A percentile compares a stretch with the other conserved stretches of the same genome.
These are phyloP conservation scores for Pogonognathellus flavescens DNA, from an alignment of 1,140 invertebrate species.

Conservation along the genomic window DNA sequence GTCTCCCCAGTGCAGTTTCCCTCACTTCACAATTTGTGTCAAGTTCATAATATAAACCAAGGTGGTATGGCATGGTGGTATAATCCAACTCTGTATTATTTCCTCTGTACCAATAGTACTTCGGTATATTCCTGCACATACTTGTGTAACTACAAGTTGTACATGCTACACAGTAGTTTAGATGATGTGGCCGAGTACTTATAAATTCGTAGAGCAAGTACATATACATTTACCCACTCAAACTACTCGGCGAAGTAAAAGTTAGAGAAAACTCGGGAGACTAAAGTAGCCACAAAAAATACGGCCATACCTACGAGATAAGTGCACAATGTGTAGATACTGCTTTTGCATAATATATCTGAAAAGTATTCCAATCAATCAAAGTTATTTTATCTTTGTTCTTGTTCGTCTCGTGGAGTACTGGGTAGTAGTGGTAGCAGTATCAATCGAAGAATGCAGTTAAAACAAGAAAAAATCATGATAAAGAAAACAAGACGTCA, in stretches of 20 bases:
- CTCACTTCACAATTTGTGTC: neutral
- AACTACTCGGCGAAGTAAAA: neutral
- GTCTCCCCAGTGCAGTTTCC: slow-evolving; percentile 13
- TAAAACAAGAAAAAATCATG: neutral
- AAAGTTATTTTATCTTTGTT: neutral
- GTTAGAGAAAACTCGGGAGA: neutral
- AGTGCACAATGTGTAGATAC: neutral
- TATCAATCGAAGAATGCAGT: neutral
- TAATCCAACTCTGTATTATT: no score
- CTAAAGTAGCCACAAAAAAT: neutral
- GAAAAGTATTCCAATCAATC: slow-evolving; percentile 11
- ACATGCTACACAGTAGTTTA: no score
- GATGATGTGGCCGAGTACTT: no score
- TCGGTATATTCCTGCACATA: no score
- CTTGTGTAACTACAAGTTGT: no score
- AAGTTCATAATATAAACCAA: slow-evolving; percentile 10
- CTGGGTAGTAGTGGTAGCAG: no score
- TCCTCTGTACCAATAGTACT: no score
- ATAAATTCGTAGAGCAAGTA: no score
- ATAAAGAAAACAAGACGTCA: neutral
- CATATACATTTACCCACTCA: no score
- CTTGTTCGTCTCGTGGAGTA: neutral
- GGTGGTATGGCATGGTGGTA: no score
- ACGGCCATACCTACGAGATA: neutral
- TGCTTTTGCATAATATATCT: slow-evolving; percentile 6